Percentiles rank a stretch among this genome's conserved stretches.
phyloP scores from a whole-genome alignment of 2,113 vertebrate species.

The Oreochromis niloticus region DNA sequence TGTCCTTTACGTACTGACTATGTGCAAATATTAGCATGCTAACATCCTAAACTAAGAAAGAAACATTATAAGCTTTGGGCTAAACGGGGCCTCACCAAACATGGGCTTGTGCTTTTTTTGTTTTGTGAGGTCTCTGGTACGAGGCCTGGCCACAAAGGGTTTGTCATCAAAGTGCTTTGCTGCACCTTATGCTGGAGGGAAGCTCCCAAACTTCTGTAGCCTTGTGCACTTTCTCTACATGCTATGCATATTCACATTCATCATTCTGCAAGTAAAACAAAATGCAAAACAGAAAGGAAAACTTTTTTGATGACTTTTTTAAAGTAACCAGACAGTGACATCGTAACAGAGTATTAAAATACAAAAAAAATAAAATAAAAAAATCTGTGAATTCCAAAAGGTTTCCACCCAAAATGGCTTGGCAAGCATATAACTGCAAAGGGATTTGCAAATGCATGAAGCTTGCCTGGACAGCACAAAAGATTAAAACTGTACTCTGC shows the following conservation, averaged over 20 bases:
- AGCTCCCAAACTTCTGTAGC: background rate
- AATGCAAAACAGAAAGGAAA: background rate
- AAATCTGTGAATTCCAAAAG: background rate
- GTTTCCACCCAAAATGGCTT: background rate
- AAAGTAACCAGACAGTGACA: background rate
- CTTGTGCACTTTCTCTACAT: background rate
- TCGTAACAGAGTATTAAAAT: background rate
- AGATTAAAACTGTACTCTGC: background rate
- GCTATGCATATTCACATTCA: background rate
- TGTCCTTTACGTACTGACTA: background rate
- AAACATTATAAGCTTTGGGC: background rate
- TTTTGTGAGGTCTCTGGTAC: background rate
- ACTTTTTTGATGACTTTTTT: background rate
- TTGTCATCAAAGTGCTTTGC: background rate
- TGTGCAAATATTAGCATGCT: background rate
- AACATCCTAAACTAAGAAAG: background rate
- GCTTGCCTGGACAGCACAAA: background rate
- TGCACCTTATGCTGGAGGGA: background rate
- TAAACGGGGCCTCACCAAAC: background rate
- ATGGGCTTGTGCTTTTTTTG: background rate
- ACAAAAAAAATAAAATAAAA: accelerated
- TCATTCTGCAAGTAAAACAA: background rate
- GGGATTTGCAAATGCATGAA: background rate
- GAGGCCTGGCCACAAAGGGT: background rate
- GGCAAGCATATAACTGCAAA: background rate